Conservation (phyloP, 2,113 vertebrate genomes). For the Baryphthengus martii region DNA sequence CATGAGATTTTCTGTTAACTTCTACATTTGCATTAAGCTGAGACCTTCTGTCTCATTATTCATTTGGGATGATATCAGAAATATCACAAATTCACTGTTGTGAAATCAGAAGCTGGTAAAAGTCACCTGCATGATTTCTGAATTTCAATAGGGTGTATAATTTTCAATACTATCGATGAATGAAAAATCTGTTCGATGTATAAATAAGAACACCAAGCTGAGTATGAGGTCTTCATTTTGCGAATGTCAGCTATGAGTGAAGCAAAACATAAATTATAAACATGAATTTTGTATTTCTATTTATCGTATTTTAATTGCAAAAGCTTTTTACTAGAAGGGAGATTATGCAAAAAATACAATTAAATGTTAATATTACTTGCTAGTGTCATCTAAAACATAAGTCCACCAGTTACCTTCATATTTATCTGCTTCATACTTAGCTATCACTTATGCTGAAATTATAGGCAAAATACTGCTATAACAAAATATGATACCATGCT, state of each 20-base stretch:
- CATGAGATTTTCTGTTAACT: not conserved
- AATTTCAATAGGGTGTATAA: not conserved
- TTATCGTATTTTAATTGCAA: not conserved
- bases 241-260: not conserved
- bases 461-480: not conserved
- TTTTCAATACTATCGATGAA: not conserved
- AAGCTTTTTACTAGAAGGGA: not conserved
- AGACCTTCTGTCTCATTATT: not conserved
- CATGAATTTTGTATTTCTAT: not conserved
- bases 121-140: not conserved
- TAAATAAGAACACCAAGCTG: not conserved
- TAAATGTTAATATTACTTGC: not conserved
- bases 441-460: not conserved
- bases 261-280: not conserved
- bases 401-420: not conserved
- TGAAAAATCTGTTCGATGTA: not conserved
- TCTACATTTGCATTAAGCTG: not conserved
- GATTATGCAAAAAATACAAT: not conserved
- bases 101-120: not conserved
- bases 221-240: not conserved
- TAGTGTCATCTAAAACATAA: not conserved
- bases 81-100: not conserved
- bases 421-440: not conserved
- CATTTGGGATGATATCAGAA: not conserved
- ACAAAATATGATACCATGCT: not conserved